Percentiles rank a stretch among this genome's conserved stretches.
Evolutionary conservation across 2,888 invertebrate species (phyloP).

Genomic region (Heliconius ethilla): DNA sequence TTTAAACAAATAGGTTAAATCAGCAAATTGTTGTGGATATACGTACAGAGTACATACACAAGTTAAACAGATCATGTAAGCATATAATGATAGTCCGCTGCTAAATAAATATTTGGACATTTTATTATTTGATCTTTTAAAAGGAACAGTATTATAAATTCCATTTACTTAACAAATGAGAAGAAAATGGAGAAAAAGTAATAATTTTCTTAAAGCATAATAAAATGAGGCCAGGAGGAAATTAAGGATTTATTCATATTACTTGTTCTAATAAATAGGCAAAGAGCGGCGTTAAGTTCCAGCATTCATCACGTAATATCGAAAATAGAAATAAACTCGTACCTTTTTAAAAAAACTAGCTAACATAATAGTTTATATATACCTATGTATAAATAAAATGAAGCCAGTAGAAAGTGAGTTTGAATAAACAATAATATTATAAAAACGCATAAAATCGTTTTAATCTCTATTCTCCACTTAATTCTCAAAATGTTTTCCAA

Average conservation of each 20-base stretch:
- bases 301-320: not conserved
- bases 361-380: too few relatives aligned
- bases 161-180: too few relatives aligned
- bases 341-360: too few relatives aligned
- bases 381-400: not conserved
- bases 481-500: not conserved
- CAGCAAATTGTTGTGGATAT: not conserved
- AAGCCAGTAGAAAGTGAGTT: not conserved
- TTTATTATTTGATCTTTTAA: not conserved
- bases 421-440: not conserved
- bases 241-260: too few relatives aligned
- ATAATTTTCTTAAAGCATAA: not conserved
- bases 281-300: not conserved
- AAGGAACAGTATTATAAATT: too few relatives aligned
- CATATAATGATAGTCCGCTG: not conserved
- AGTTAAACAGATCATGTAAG: not conserved
- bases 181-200: too few relatives aligned
- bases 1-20: constrained; percentile 7
- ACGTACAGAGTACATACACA: not conserved
- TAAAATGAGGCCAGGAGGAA: not conserved
- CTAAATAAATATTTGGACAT: not conserved
- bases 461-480: not conserved
- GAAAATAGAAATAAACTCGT: too few relatives aligned
- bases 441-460: not conserved
- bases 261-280: not conserved